Evolutionary conservation across 2,888 invertebrate genomes (phyloP).

Genomic region (Periphyllus acericola): DNA sequence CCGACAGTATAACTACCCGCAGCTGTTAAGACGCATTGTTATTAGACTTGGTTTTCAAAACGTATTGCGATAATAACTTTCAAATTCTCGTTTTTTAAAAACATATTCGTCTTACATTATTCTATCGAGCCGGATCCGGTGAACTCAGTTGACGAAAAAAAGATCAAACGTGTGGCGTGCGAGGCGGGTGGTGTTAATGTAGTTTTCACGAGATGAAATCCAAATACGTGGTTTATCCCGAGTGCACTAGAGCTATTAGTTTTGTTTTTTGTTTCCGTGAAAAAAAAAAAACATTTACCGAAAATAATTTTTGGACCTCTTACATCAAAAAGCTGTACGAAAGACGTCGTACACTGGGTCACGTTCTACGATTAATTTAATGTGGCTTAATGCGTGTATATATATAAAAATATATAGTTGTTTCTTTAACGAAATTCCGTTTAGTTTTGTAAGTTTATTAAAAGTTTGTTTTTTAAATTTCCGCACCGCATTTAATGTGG

Average conservation of each 20-base stretch:
- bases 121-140: too few relatives aligned
- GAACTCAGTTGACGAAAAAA: too few relatives aligned
- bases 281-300: neutral
- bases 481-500: neutral
- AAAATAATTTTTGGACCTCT: neutral
- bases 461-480: slow-evolving; percentile 45
- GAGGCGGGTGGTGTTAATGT: neutral
- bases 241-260: too few relatives aligned
- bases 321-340: neutral
- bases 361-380: slow-evolving; percentile 28
- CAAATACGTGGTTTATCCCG: too few relatives aligned
- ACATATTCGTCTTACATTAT: too few relatives aligned
- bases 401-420: too few relatives aligned
- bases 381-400: neutral
- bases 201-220: neutral
- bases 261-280: neutral
- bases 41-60: too few relatives aligned
- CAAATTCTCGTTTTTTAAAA: too few relatives aligned
- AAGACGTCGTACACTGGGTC: neutral
- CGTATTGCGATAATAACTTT: too few relatives aligned
- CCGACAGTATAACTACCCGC: too few relatives aligned
- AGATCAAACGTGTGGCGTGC: too few relatives aligned
- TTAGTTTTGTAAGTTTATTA: slow-evolving; percentile 23
- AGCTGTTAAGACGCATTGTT: too few relatives aligned
- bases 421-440: neutral